These are phyloP conservation scores for Musca vetustissima DNA, from an alignment of 1,140 invertebrate species.

Conservation along the genomic window DNA sequence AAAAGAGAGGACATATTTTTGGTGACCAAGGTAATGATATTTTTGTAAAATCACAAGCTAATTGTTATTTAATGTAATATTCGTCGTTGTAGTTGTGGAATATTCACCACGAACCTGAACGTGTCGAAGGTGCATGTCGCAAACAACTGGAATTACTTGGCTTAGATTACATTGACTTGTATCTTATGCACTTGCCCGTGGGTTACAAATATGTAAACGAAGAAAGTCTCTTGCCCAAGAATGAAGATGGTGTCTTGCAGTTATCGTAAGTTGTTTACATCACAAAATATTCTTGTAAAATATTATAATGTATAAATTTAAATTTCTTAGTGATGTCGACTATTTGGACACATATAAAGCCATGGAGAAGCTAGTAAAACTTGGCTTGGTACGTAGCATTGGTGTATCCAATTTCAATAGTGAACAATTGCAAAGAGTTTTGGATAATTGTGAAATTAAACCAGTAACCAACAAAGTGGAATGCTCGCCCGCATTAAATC, in stretches of 20 bases:
- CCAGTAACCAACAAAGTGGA: slow-evolving; percentile 70
- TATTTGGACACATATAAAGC: slow-evolving; percentile 60
- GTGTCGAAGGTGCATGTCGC: slow-evolving; percentile 57
- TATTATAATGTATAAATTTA: slow-evolving; percentile 21
- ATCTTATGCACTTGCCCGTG: slow-evolving; percentile 71
- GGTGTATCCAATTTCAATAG: slow-evolving; percentile 84
- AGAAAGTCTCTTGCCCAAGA: slow-evolving; percentile 45
- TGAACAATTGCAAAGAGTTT: slow-evolving; percentile 67
- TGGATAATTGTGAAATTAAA: slow-evolving; percentile 61
- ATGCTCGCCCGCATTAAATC: slow-evolving; percentile 81
- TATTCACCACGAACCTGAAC: slow-evolving; percentile 55
- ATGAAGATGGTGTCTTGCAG: slow-evolving; percentile 51
- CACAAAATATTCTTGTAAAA: neutral
- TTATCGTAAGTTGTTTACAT: slow-evolving; percentile 32
- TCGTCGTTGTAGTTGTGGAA: slow-evolving; percentile 54
- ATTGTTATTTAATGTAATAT: too few species aligned
- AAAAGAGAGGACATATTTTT: slow-evolving; percentile 86
- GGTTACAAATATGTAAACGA: slow-evolving; percentile 56
- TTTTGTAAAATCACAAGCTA: too few species aligned
- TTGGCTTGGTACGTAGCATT: slow-evolving; percentile 62
- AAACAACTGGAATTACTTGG: slow-evolving; percentile 62
- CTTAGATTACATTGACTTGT: slow-evolving; percentile 70
- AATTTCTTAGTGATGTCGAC: slow-evolving; percentile 47
- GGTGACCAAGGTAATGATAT: slow-evolving; percentile 66
- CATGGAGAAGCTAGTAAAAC: slow-evolving; percentile 61